Base-by-base conservation (phyloP, 2,113 vertebrate species). In the Osmerus eperlanus region DNA sequence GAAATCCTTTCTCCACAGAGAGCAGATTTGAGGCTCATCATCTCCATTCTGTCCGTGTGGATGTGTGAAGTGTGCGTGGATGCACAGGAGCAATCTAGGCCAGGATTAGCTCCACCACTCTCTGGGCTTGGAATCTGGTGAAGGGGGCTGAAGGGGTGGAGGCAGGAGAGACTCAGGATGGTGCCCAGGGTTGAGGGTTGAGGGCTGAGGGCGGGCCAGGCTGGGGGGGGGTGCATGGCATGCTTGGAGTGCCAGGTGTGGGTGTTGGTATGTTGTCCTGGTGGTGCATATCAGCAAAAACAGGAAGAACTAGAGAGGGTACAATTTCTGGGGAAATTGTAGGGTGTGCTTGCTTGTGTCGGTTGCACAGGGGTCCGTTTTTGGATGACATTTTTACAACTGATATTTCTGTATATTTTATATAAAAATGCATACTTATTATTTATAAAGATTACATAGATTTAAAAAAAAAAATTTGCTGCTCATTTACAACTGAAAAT, bases 91-190 rank as follows among this genome's bases (percentile, higher is more conserved):
- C 73, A 71, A 83, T 86, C 73, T 73, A 73, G 79, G 72, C 68
- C 71, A 67, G 85, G 87, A 89, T 90, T 87, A 88, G 79, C 79
- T 78, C 71, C 77, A 80, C 81, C 86, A 83, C 36, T 6, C 36
- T 89, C 82, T 61, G 78, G 29, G 75, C 73, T 78, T 78, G 73
- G 72, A 84, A 87, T 87, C 79, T 11, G 63, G 67, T 68, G 65
- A 25, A 28, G 3, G 54, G 53, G 41, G 29, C 56, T 47, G 53
- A 60, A 62, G 63, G 60, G 36, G 36, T 9, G 7, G 36, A 52
- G 47, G 54, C 47, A 66, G 54, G 62, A 53, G 25, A 28, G 62
- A 58, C 41, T 14, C 32, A 59, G 47, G 32, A 65, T 41, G 36
- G 36, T 41, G 36, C 71, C 55, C 63, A 71, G 64, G 67, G 66